These are phyloP conservation scores for Myiotriccus ornatus DNA, from an alignment of 2,797 vertebrate genomes.

Conservation along the genomic window DNA sequence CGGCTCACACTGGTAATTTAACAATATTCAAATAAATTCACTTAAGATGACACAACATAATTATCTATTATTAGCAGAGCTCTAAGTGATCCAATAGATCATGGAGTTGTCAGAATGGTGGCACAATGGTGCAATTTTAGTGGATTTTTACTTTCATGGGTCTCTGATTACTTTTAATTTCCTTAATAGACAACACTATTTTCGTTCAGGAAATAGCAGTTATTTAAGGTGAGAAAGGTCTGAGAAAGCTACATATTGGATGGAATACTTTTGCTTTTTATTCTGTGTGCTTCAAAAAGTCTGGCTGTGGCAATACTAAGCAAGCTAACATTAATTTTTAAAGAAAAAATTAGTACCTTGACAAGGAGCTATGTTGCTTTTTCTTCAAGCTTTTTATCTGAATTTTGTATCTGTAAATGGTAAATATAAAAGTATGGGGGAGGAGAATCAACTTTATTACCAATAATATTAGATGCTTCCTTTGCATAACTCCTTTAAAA, in stretches of 20 bases:
- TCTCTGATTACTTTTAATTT: not conserved
- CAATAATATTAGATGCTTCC: not conserved
- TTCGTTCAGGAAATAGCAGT: conserved; percentile 66
- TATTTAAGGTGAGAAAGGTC: conserved; percentile 79
- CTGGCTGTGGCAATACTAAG: not conserved
- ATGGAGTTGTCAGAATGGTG: conserved; percentile 74
- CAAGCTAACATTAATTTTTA: not conserved
- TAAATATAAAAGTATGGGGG: not conserved
- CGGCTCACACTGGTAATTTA: not conserved
- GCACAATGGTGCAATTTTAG: conserved; percentile 64
- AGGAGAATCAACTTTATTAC: not conserved
- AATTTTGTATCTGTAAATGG: not conserved
- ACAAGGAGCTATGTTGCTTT: not conserved
- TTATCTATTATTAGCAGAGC: conserved; percentile 63
- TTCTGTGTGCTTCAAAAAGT: not conserved
- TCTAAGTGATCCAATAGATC: conserved; percentile 69
- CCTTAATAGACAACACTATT: not conserved
- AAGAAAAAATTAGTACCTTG: not conserved
- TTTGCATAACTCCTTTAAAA: not conserved
- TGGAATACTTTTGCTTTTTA: conserved; percentile 58
- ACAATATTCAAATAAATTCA: not conserved
- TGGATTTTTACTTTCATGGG: not conserved
- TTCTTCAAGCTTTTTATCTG: not conserved
- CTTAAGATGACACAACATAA: not conserved
- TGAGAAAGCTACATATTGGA: conserved; percentile 72